These are phyloP conservation scores for Lindbergichthys nudifrons DNA, from an alignment of 2,797 vertebrate genomes.

Conservation along the genomic window DNA sequence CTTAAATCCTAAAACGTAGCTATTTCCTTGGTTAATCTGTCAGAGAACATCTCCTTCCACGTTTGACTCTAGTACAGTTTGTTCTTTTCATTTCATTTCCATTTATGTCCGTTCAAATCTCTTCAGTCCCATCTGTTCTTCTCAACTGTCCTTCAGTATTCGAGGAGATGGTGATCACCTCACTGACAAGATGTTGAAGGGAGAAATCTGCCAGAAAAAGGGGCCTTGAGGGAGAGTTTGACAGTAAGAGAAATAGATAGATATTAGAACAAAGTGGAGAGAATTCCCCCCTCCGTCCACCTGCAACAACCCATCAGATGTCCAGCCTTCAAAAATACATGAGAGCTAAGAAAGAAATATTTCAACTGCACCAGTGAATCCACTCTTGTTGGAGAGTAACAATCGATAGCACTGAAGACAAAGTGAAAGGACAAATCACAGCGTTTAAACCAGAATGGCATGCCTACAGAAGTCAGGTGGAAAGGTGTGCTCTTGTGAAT, in stretches of 20 bases:
- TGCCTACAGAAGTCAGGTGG: slow-evolving; percentile 5
- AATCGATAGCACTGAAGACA: slow-evolving; percentile 57
- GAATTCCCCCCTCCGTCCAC: slow-evolving; percentile 28
- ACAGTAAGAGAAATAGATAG: background rate
- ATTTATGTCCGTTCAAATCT: slow-evolving; percentile 26
- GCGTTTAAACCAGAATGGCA: slow-evolving; percentile 15
- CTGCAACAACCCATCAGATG: slow-evolving; percentile 32
- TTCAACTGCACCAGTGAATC: slow-evolving; percentile 44
- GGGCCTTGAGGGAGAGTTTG: background rate
- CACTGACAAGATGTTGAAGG: slow-evolving; percentile 6
- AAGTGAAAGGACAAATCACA: slow-evolving; percentile 52
- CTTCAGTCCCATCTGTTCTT: background rate
- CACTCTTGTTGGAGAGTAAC: slow-evolving; percentile 42
- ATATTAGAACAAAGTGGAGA: slow-evolving; percentile 34
- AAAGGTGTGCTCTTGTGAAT: slow-evolving; percentile 13
- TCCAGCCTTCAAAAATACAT: slow-evolving; percentile 45
- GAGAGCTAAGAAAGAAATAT: slow-evolving; percentile 51
- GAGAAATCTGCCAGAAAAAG: slow-evolving; percentile 13
- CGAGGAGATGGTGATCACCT: background rate
- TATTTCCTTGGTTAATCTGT: background rate
- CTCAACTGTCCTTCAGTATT: background rate
- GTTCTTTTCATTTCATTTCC: background rate
- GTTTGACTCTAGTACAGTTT: slow-evolving; percentile 1
- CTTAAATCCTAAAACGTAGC: background rate
- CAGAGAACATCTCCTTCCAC: background rate